Percentiles rank a stretch among this genome's conserved stretches.
phyloP scores from a whole-genome alignment of 2,888 invertebrate genomes.

The Amphipoea oculea region DNA sequence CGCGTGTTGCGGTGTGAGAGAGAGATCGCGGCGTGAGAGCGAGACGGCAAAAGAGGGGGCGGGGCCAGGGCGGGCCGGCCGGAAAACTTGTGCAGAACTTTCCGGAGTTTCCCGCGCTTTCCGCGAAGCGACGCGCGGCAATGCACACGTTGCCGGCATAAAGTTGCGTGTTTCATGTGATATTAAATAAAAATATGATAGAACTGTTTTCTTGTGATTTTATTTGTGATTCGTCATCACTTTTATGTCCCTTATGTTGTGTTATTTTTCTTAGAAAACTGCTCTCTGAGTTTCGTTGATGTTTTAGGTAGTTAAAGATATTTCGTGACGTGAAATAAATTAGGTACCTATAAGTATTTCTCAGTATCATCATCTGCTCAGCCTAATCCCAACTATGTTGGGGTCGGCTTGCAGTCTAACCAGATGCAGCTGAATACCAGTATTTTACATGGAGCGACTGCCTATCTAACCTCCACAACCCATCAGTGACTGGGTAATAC shows the following conservation, averaged over 20 bases:
- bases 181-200: slow-evolving; percentile 26
- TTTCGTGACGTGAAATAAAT: background rate
- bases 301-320: background rate
- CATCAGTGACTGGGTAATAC: no score
- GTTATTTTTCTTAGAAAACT: background rate
- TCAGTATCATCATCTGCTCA: no score
- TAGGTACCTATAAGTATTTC: no score
- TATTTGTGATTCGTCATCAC: slow-evolving; percentile 7
- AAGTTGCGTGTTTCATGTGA: slow-evolving; percentile 24
- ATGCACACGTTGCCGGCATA: slow-evolving; percentile 18
- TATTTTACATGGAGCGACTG: no score
- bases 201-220: slow-evolving; percentile 22
- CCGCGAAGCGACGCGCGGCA: slow-evolving; percentile 62
- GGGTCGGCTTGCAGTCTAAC: no score
- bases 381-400: no score
- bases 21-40: slow-evolving; percentile 65
- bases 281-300: background rate
- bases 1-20: slow-evolving; percentile 81
- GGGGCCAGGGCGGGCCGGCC: slow-evolving; percentile 79
- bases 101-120: slow-evolving; percentile 87
- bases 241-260: background rate
- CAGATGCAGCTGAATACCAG: no score
- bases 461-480: no score
- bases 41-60: slow-evolving; percentile 74
- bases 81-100: slow-evolving; percentile 81